These are phyloP conservation scores for Colius striatus DNA, from an alignment of 2,113 vertebrate genomes.

Conservation along the genomic window DNA sequence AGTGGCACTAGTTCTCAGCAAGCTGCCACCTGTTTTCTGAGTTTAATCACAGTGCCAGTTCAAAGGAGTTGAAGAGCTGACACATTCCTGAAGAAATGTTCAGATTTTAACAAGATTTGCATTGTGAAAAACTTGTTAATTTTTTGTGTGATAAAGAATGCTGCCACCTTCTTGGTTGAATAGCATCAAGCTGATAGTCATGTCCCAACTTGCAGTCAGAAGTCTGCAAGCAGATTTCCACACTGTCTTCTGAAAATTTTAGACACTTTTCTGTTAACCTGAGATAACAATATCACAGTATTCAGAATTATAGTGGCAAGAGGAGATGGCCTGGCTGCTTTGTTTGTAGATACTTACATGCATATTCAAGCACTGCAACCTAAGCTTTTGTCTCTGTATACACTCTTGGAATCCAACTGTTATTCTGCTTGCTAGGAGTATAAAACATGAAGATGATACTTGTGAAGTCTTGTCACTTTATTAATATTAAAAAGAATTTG, in stretches of 20 bases:
- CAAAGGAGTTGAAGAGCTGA: not conserved
- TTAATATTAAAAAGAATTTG: not conserved
- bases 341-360: not conserved
- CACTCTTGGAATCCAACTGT: not conserved
- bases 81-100: not conserved
- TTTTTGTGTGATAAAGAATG: not conserved
- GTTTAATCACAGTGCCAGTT: not conserved
- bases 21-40: not conserved
- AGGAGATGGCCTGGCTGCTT: not conserved
- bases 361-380: not conserved
- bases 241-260: not conserved
- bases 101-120: not conserved
- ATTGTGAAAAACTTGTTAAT: not conserved
- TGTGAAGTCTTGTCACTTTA: not conserved
- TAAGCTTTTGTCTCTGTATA: not conserved
- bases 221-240: not conserved
- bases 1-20: not conserved
- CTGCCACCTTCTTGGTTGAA: not conserved
- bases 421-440: not conserved
- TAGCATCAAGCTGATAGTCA: not conserved
- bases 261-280: not conserved
- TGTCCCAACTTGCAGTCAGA: not conserved
- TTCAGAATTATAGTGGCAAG: not conserved
- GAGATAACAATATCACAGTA: not conserved
- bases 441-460: not conserved